Conservation (phyloP, 2,797 vertebrate species). For the Fistularia tabacaria region DNA sequence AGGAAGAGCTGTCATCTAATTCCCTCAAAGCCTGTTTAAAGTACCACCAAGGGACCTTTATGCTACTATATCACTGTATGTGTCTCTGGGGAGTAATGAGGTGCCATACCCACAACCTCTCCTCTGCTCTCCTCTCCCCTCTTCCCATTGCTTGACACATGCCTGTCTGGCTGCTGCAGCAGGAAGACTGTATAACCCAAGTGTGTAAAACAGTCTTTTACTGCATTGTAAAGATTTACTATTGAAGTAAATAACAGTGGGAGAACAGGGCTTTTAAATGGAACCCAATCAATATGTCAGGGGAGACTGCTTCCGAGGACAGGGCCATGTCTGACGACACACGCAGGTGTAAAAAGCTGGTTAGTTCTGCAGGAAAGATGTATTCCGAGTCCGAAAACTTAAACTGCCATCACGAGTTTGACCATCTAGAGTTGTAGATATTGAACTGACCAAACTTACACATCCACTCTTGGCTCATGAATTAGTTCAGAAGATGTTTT, state of each 20-base stretch:
- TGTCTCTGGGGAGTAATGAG: constrained; percentile 51
- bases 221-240: constrained; percentile 83
- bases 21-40: constrained; percentile 55
- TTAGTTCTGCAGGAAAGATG: no score
- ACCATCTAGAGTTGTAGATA: no score
- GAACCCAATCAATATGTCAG: constrained; percentile 75
- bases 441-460: no score
- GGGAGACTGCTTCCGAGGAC: constrained; percentile 63
- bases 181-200: constrained; percentile 73
- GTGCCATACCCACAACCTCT: constrained; percentile 28
- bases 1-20: constrained; percentile 35
- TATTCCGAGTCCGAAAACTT: no score
- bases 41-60: constrained; percentile 47
- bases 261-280: constrained; percentile 78
- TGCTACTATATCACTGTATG: constrained; percentile 43
- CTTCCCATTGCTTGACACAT: constrained; percentile 46
- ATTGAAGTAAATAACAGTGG: constrained; percentile 79
- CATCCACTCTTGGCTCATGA: no score
- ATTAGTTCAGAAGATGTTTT: no score
- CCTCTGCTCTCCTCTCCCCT: constrained; percentile 10
- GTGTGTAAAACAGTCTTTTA: constrained; percentile 79
- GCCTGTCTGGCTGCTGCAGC: constrained; percentile 59
- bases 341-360: constrained; percentile 16
- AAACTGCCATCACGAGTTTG: no score
- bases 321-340: constrained; percentile 52